A percentile compares a stretch with the other conserved stretches of the same genome.
These are phyloP conservation scores for Fundulus diaphanus DNA, from an alignment of 2,797 vertebrate species.

Conservation along the genomic window DNA sequence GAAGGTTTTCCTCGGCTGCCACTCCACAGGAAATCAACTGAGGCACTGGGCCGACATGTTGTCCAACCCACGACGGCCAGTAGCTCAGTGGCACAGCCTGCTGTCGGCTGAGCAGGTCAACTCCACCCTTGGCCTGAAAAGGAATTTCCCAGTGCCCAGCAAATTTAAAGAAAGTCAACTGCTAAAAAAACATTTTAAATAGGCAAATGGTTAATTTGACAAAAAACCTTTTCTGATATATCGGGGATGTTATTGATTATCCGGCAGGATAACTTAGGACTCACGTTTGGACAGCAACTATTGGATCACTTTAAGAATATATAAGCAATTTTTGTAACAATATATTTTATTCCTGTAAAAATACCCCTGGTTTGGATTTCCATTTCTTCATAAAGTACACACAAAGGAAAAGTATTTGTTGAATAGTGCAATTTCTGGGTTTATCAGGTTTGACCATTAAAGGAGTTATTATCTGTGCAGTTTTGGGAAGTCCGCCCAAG, in stretches of 20 bases:
- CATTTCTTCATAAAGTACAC: not conserved
- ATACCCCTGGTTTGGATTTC: not conserved
- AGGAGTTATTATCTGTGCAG: not conserved
- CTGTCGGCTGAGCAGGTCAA: conserved; percentile 85
- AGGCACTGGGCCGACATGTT: conserved; percentile 94
- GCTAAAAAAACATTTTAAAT: conserved; percentile 8
- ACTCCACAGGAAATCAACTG: conserved; percentile 88
- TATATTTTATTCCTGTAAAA: not conserved
- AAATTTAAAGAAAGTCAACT: conserved; percentile 48
- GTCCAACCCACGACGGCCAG: conserved; percentile 86
- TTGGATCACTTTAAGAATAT: not conserved
- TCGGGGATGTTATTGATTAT: not conserved
- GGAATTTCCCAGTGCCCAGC: conserved; percentile 74
- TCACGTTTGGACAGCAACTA: not conserved
- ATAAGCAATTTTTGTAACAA: not conserved
- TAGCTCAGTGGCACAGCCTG: conserved; percentile 91
- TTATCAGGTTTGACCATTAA: too few species aligned
- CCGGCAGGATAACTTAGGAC: not conserved
- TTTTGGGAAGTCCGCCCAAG: not conserved
- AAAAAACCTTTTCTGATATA: not conserved
- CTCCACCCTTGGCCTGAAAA: conserved; percentile 80
- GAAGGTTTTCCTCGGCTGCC: conserved; percentile 88
- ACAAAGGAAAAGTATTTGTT: not conserved
- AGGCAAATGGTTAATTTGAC: not conserved
- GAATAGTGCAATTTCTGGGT: not conserved